phyloP scores from a whole-genome alignment of 2,797 vertebrate genomes.

The Petrocephalus schoutedeni region DNA sequence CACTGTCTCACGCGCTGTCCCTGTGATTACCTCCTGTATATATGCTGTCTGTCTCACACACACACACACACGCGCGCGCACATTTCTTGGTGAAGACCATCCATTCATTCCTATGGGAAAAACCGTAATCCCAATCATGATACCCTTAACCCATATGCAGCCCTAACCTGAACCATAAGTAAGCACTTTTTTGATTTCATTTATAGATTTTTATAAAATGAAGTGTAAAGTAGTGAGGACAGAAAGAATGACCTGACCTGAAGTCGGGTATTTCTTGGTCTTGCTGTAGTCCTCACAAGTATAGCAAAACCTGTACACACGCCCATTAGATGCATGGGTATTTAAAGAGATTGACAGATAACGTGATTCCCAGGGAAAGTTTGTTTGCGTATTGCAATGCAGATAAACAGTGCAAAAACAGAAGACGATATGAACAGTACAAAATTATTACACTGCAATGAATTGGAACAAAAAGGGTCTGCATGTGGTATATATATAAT shows the following conservation, averaged over 20 bases:
- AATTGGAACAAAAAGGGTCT: neutral
- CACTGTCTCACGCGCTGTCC: neutral
- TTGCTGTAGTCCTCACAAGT: too few relatives aligned
- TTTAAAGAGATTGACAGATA: neutral
- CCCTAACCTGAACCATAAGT: too few relatives aligned
- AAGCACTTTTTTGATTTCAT: too few relatives aligned
- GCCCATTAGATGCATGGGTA: constrained; percentile 19
- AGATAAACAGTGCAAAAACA: neutral
- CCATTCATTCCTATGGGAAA: too few relatives aligned
- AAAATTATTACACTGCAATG: neutral
- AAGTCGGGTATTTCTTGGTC: too few relatives aligned
- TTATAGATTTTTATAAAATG: too few relatives aligned
- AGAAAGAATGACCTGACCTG: too few relatives aligned
- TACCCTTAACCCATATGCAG: too few relatives aligned
- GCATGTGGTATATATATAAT: neutral
- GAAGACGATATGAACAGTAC: neutral
- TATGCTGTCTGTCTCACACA: neutral
- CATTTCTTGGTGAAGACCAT: too few relatives aligned
- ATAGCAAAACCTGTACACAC: neutral
- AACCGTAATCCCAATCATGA: too few relatives aligned
- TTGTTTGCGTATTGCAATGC: neutral
- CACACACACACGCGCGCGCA: constrained; percentile 30
- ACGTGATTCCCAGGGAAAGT: neutral
- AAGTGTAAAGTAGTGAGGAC: too few relatives aligned
- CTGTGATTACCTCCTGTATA: neutral